Base-by-base conservation (phyloP, 2,888 invertebrate genomes). In the Chorisops tibialis region DNA sequence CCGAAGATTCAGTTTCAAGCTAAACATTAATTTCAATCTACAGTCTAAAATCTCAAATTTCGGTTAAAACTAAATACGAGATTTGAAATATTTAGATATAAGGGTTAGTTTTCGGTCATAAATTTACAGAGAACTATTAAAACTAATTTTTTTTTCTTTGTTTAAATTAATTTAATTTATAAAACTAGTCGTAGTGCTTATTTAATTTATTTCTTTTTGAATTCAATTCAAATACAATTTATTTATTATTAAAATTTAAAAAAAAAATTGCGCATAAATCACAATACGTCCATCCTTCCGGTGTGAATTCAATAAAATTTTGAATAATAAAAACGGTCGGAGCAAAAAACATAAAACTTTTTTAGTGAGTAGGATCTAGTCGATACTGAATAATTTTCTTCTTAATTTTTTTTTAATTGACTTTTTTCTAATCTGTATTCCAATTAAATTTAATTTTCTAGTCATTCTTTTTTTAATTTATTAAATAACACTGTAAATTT, bases 331-430 rank as follows among this genome's bases (percentile, higher is more conserved):
- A 38, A 38, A 37, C 39, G 51, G 45, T 49, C 11, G 56, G 37
- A 18, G 38, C 37, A 12, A 4, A 18, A 11, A 48, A 47, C 43
- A 64, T 64, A 65, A 65, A 64, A 63, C n/a, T n/a, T 30, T 30
- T 63, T 66, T 68, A 67, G 67, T 63, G 68, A 65, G 68, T 68
- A 69, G 67, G 67, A 68, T 69, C 69, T 69, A 69, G 70, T 70
- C 68, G 24, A 64, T 65, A 66, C 67, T 68, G 69, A 67, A 68
- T 69, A 67, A 67, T 64, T 65, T 24, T 37, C 19, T 21, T 21
- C 48, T 48, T 22, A 19, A 19, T 47, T 21, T 16, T 47, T 7
- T 5, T 41, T 16, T 43, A 43, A 9, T 12, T 39, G 12, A 9
- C 6, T 41, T 43, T 11, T 11, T 43, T 43, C 43, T 43, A 30